Percentiles rank a stretch among this genome's conserved stretches.
Conservation (phyloP, 2,888 invertebrate species). For the Melipona beecheii region DNA sequence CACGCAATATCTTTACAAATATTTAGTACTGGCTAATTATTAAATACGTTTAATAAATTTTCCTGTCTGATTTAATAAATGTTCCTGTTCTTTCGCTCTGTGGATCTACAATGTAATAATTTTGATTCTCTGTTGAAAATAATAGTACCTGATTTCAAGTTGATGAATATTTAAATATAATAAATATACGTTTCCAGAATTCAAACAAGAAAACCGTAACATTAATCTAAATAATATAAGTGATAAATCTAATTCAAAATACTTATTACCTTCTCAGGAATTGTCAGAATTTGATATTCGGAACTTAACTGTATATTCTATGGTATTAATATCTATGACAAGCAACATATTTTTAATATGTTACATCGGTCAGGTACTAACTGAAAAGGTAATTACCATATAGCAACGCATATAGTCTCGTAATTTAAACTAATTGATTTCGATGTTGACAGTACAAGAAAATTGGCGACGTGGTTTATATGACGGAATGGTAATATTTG, state of each 20-base stretch:
- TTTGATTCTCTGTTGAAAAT: not conserved
- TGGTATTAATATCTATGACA: slow-evolving; percentile 54
- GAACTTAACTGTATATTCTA: slow-evolving; percentile 32
- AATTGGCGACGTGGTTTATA: slow-evolving; percentile 74
- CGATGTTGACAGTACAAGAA: slow-evolving; percentile 65
- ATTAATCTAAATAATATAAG: not conserved
- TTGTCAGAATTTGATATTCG: slow-evolving; percentile 46
- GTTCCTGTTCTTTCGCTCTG: not conserved
- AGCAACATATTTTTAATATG: slow-evolving; percentile 67
- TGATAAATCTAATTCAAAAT: not conserved
- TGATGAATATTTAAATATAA: no score
- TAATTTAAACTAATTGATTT: not conserved
- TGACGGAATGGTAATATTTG: slow-evolving; percentile 75
- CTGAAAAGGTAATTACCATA: slow-evolving; percentile 60
- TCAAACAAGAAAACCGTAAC: not conserved
- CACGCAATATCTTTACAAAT: no score
- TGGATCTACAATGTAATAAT: not conserved
- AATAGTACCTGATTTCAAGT: not conserved
- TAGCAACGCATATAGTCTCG: not conserved
- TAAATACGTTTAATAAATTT: not conserved
- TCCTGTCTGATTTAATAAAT: not conserved
- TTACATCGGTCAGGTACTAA: slow-evolving; percentile 62
- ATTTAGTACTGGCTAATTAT: not conserved
- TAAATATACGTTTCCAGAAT: not conserved
- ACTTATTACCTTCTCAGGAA: slow-evolving; percentile 47